phyloP scores from a whole-genome alignment of 2,888 invertebrate genomes.

The Amiota minor region DNA sequence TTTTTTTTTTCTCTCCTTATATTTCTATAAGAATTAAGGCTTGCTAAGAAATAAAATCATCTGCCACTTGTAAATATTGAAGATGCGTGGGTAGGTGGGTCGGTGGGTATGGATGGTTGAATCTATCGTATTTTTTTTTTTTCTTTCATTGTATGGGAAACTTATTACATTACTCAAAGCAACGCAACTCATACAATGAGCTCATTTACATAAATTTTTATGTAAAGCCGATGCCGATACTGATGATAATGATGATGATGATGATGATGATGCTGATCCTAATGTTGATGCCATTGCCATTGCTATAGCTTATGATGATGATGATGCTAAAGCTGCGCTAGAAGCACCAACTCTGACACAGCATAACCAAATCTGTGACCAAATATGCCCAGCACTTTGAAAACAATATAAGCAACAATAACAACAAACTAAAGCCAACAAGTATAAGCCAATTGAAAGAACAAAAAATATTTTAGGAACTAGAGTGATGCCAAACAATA shows the following conservation, averaged over 20 bases:
- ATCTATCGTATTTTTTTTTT: not conserved
- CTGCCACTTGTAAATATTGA: not conserved
- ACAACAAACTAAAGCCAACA: too few species aligned
- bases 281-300: too few species aligned
- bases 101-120: not conserved
- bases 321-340: too few species aligned
- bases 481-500: not conserved
- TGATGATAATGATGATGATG: not conserved
- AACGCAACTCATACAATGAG: not conserved
- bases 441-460: not conserved
- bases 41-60: too few species aligned
- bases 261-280: too few species aligned
- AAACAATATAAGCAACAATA: not conserved
- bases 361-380: too few species aligned
- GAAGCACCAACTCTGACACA: too few species aligned
- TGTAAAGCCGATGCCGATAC: slow-evolving; percentile 45
- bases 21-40: too few species aligned
- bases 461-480: not conserved
- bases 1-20: too few species aligned
- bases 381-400: too few species aligned
- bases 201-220: slow-evolving; percentile 49
- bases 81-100: not conserved
- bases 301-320: too few species aligned
- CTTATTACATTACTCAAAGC: slow-evolving; percentile 55
- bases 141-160: slow-evolving; percentile 28